Conservation (phyloP, 1,140 invertebrate genomes). For the Centruroides vittatus region DNA sequence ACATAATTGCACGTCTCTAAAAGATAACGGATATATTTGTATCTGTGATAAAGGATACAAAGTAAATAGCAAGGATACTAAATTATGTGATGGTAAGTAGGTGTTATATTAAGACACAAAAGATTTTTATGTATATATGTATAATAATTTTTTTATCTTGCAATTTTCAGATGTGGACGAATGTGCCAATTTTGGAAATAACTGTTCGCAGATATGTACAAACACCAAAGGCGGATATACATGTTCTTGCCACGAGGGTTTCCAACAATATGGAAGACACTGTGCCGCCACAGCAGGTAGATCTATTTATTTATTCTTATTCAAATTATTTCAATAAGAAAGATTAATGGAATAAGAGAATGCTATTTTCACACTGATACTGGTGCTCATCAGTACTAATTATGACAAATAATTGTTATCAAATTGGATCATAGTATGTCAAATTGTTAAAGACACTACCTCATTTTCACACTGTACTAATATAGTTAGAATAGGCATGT, state of each 20-base stretch:
- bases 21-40: conserved; percentile 64
- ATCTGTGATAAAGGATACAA: conserved; percentile 73
- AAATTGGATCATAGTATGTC: too few relatives aligned
- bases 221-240: conserved; percentile 83
- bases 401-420: too few relatives aligned
- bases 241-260: conserved; percentile 75
- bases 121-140: neutral
- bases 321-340: too few relatives aligned
- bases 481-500: too few relatives aligned
- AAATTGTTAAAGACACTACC: too few relatives aligned
- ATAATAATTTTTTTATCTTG: neutral
- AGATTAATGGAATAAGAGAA: too few relatives aligned
- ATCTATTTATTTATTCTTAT: too few relatives aligned
- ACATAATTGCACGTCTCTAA: conserved; percentile 75
- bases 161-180: conserved; percentile 64
- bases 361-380: too few relatives aligned
- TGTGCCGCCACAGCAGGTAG: conserved; percentile 7
- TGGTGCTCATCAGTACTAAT: too few relatives aligned
- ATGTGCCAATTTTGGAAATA: conserved; percentile 60
- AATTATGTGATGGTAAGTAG: conserved; percentile 36
- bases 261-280: conserved; percentile 33
- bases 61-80: conserved; percentile 41
- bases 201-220: conserved; percentile 79
- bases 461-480: too few relatives aligned
- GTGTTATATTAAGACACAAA: neutral